phyloP scores from a whole-genome alignment of 2,113 vertebrate species.

The Xyliphius kryptos region DNA sequence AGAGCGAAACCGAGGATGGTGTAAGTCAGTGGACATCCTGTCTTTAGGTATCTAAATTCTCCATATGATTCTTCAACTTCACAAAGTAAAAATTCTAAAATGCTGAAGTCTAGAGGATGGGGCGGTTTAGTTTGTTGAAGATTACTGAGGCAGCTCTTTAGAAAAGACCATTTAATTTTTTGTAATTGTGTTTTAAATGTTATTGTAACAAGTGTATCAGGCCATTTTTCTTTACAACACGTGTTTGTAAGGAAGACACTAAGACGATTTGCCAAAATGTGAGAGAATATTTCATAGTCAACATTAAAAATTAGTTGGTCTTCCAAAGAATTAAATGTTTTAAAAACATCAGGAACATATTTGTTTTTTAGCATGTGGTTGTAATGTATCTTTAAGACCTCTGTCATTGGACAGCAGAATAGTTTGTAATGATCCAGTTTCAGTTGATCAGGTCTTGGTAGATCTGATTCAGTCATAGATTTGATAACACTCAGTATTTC shows the following conservation, averaged over 20 bases:
- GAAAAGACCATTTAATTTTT: background rate
- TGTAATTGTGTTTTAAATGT: background rate
- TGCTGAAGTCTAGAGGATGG: background rate
- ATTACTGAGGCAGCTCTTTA: background rate
- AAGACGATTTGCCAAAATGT: background rate
- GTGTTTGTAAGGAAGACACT: background rate
- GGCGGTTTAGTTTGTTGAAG: background rate
- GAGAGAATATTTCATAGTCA: background rate
- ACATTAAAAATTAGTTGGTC: background rate
- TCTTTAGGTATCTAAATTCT: background rate
- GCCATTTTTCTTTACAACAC: background rate
- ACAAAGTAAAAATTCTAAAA: conserved; percentile 12
- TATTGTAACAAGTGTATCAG: background rate
- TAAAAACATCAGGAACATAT: background rate
- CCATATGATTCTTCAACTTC: background rate
- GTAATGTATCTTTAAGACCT: background rate
- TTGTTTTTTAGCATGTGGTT: background rate
- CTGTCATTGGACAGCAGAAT: background rate
- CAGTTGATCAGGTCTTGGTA: background rate
- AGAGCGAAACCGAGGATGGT: conserved; percentile 7
- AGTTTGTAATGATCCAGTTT: background rate
- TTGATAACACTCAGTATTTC: no score
- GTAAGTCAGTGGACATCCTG: conserved; percentile 23
- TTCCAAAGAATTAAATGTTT: background rate
- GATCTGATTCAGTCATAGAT: background rate